Conservation (phyloP, 2,888 invertebrate species). For the Andricus curvator region DNA sequence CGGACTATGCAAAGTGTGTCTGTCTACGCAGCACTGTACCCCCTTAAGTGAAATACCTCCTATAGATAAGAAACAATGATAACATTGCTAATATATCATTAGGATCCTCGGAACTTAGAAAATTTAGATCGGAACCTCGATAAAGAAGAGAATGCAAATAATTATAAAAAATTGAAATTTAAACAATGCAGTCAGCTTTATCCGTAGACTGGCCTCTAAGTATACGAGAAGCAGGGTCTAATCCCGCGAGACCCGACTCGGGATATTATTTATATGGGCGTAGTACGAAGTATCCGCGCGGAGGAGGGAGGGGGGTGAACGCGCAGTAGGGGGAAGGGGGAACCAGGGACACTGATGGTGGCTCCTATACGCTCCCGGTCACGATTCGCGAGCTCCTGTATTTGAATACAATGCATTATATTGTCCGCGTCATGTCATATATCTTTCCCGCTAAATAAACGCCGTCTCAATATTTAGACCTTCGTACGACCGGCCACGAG, state of each 20-base stretch:
- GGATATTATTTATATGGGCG: constrained; percentile 74
- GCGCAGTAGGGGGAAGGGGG: constrained; percentile 51
- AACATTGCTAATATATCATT: too few species aligned
- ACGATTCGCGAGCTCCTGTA: constrained; percentile 77
- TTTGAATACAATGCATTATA: constrained; percentile 79
- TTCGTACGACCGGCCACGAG: constrained; percentile 57
- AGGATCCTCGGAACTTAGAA: not conserved
- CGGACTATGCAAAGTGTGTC: too few species aligned
- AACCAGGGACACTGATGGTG: constrained; percentile 57
- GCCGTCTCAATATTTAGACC: constrained; percentile 78
- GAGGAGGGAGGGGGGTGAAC: constrained; percentile 50
- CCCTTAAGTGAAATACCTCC: too few species aligned
- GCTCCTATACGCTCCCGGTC: constrained; percentile 73
- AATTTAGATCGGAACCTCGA: constrained; percentile 26
- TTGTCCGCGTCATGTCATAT: constrained; percentile 79
- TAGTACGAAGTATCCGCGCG: constrained; percentile 53
- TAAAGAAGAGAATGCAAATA: constrained; percentile 9
- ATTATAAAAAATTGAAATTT: constrained; percentile 6
- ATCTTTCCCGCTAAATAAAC: constrained; percentile 77
- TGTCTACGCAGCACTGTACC: too few species aligned
- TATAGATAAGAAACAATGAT: too few species aligned
- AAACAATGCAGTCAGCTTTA: constrained; percentile 28
- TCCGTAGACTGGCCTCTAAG: constrained; percentile 16
- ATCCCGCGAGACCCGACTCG: constrained; percentile 65
- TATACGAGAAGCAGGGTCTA: constrained; percentile 58